Base-by-base conservation (phyloP, 2,888 invertebrate species). In the Andrena marginata region DNA sequence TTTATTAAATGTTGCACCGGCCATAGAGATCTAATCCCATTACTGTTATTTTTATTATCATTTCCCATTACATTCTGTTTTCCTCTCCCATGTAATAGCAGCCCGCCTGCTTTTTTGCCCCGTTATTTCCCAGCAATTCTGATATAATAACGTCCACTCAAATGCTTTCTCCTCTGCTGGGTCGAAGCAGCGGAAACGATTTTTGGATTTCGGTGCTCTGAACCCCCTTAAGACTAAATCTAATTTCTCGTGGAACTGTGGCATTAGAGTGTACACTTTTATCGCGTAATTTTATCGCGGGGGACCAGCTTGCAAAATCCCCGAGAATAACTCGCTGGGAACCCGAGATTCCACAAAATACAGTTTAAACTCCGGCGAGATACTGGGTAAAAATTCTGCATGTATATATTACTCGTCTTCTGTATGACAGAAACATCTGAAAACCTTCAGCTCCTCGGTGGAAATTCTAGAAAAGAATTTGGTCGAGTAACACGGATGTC, bases 1-100 rank as follows among this genome's bases (percentile, higher is more conserved):
- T 71, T 80, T 80, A 80, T 65, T 76, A 67, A 80, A 62, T 26
- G 48, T 51, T 51, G 49, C 59, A 51, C 67, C 13, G 23, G 1
- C 10, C 23, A 13, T n/a, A 10, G 20, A 13, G 23, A 20, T 67
- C 48, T 51, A 75, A 65, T 72, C 60, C 33, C 48, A 49, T 65
- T 70, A 56, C 26, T 20, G 51, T 49, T 63, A 33, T 20, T 71
- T 77, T 23, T 67, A 67, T 65, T 75, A 69, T 51, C 60, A 26
- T 59, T 59, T 60, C 20, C 68, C 68, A 69, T 65, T 69, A 54
- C 10, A 20, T 26, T 35, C 16, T 29, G 42, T 51, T 48, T 8
- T 5, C 13, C 23, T 23, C 23, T 23, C 3, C 54, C 5, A 3
- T 8, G 23, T 8, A 35, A 54, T 16, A 63, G 7, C 68, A 16